Evolutionary conservation across 2,113 vertebrate genomes (phyloP).

Genomic region (Atherinomorus stipes): DNA sequence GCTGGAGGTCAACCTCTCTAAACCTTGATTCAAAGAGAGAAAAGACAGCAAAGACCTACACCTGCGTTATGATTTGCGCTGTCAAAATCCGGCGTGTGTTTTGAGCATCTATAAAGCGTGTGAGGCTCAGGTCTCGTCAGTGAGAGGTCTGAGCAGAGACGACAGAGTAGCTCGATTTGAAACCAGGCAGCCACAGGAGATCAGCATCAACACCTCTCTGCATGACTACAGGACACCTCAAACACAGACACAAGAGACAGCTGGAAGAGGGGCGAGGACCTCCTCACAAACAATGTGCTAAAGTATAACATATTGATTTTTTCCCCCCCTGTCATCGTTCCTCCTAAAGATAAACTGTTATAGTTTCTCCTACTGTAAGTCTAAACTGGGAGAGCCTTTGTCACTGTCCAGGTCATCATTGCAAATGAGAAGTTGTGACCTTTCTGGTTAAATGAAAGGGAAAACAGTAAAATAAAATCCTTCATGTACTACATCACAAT

Average conservation of each 20-base stretch:
- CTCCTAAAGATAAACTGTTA: background rate
- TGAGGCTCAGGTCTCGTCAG: slow-evolving; percentile 13
- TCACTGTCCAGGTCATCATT: no score
- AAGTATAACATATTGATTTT: background rate
- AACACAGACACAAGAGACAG: slow-evolving; percentile 9
- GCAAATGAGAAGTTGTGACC: no score
- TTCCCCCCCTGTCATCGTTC: background rate
- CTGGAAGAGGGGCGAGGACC: background rate
- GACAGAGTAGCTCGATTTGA: slow-evolving; percentile 31
- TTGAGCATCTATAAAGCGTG: slow-evolving; percentile 20
- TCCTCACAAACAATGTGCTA: background rate
- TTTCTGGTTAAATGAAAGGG: no score
- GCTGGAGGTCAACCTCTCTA: slow-evolving; percentile 32
- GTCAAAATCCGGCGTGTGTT: slow-evolving; percentile 27
- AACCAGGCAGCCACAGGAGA: slow-evolving; percentile 26
- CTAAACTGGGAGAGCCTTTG: no score
- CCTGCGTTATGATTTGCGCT: slow-evolving; percentile 31
- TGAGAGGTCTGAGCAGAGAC: slow-evolving; percentile 20
- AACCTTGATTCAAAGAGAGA: slow-evolving; percentile 3
- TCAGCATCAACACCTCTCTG: slow-evolving; percentile 48
- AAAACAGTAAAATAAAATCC: no score
- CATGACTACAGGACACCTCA: slow-evolving; percentile 30
- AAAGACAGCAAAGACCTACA: slow-evolving; percentile 22
- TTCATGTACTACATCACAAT: no score
- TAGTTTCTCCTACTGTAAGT: no score